Conservation (phyloP, 2,113 vertebrate genomes). For the Choloepus hoffmanni region DNA sequence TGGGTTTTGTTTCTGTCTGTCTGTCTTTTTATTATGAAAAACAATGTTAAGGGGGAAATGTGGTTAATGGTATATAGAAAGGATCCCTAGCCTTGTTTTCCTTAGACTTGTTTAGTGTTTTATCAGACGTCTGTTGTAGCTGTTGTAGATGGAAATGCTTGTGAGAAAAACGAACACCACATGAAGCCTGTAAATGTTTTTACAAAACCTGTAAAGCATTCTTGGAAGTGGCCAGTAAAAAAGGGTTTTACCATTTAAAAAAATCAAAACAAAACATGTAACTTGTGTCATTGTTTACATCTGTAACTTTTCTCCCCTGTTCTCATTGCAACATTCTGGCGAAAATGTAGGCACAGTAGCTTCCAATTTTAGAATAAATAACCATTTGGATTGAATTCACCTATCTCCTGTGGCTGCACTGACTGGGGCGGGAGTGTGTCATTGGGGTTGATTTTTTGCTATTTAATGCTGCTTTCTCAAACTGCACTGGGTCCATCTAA, state of each 20-base stretch:
- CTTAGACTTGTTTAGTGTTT: conserved; percentile 79
- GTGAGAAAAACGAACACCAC: conserved; percentile 74
- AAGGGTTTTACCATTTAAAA: conserved; percentile 80
- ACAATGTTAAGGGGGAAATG: background rate
- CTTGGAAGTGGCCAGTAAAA: conserved; percentile 85
- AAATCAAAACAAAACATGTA: conserved; percentile 66
- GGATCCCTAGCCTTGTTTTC: conserved; percentile 60
- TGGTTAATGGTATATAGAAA: conserved; percentile 1
- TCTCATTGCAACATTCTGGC: conserved; percentile 75
- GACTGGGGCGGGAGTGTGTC: conserved; percentile 57
- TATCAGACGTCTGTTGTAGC: conserved; percentile 79
- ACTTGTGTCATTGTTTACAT: conserved; percentile 85
- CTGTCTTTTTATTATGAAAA: conserved; percentile 71
- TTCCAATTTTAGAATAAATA: conserved; percentile 85
- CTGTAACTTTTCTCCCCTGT: conserved; percentile 80
- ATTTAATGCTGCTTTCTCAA: background rate
- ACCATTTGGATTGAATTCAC: conserved; percentile 80
- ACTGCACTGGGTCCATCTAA: background rate
- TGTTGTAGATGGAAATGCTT: conserved; percentile 79
- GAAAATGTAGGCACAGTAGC: conserved; percentile 79
- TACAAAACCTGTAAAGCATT: conserved; percentile 83
- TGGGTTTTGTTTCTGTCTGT: conserved; percentile 76
- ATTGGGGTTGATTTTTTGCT: background rate
- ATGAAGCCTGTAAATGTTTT: conserved; percentile 81
- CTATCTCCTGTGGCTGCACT: conserved; percentile 74